Conservation (phyloP, 1,140 invertebrate genomes). For the Polypedilum pembai region DNA sequence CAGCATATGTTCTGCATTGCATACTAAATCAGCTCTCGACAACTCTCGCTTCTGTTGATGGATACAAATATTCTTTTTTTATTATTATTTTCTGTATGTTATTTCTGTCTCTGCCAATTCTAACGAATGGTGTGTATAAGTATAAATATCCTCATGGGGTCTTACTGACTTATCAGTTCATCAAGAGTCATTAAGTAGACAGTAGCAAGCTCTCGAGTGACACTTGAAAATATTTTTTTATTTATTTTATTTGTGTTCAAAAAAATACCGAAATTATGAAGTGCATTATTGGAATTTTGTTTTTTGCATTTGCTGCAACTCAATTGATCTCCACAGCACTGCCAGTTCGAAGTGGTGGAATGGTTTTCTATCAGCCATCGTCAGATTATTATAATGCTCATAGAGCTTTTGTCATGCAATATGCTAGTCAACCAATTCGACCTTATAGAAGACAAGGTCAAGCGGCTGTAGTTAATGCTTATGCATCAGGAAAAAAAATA, state of each 20-base stretch:
- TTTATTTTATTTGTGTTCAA: conserved; percentile 22
- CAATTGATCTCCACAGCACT: neutral
- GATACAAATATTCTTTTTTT: neutral
- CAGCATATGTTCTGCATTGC: conserved; percentile 4
- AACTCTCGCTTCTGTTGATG: conserved; percentile 7
- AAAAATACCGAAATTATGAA: neutral
- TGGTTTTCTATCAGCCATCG: conserved; percentile 40
- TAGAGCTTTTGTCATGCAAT: conserved; percentile 42
- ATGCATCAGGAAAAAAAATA: conserved; percentile 41
- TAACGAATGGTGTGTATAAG: neutral
- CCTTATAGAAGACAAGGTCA: conserved; percentile 36
- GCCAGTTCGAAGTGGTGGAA: conserved; percentile 33
- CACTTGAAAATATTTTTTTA: neutral
- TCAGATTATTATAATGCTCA: conserved; percentile 38
- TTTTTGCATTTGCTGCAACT: neutral
- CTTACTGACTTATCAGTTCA: neutral
- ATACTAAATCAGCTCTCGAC: neutral
- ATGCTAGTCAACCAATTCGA: conserved; percentile 38
- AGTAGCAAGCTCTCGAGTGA: neutral
- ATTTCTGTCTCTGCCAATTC: neutral
- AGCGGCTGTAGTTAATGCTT: conserved; percentile 36
- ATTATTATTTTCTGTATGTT: neutral
- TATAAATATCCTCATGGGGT: conserved; percentile 14
- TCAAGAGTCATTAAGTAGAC: neutral
- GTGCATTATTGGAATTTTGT: conserved; percentile 8